phyloP scores from a whole-genome alignment of 2,888 invertebrate genomes.

The Drepana falcataria region DNA sequence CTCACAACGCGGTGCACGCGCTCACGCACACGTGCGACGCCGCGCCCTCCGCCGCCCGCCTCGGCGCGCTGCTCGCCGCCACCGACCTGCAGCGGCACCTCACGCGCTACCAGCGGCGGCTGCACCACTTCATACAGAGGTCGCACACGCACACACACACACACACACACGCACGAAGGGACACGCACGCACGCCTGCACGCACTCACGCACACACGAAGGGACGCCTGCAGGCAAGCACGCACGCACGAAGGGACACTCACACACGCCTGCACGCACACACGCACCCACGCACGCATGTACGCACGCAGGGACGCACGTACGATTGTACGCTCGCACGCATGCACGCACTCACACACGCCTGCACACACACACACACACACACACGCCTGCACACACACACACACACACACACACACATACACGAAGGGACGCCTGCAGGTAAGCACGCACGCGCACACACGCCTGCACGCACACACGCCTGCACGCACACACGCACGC shows the following conservation, averaged over 20 bases:
- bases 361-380: neutral
- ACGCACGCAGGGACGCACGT: neutral
- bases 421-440: no score
- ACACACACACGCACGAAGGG: neutral
- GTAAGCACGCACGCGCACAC: no score
- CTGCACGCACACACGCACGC: no score
- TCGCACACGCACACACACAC: constrained; percentile 11
- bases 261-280: neutral
- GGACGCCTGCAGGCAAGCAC: neutral
- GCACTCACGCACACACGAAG: neutral
- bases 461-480: no score
- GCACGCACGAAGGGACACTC: neutral
- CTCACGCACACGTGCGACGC: constrained; percentile 29
- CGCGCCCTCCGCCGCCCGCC: constrained; percentile 20
- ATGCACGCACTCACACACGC: no score
- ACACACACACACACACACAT: no score
- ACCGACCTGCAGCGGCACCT: constrained; percentile 36
- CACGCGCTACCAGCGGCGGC: constrained; percentile 34
- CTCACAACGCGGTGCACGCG: constrained; percentile 39
- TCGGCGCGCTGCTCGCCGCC: constrained; percentile 41
- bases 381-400: no score
- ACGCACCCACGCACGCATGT: no score
- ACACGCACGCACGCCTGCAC: neutral
- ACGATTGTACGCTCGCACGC: neutral
- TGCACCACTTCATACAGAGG: constrained; percentile 38